Evolutionary conservation across 2,888 invertebrate species (phyloP).

Genomic region (Heliconius cydno): DNA sequence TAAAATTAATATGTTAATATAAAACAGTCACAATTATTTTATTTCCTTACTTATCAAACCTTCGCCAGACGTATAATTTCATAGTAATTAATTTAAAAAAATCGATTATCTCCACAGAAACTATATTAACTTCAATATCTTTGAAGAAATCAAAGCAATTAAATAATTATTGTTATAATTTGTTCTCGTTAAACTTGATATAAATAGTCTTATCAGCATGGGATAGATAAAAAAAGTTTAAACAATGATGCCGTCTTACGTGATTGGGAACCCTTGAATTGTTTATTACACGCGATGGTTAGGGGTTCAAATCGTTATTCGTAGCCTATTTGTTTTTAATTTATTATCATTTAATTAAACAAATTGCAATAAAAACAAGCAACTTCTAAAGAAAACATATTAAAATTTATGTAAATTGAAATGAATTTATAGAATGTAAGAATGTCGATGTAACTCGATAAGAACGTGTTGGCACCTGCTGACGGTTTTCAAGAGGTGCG

Average conservation of each 20-base stretch:
- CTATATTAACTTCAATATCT: constrained; percentile 11
- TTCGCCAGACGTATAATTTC: background rate
- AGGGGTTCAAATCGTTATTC: background rate
- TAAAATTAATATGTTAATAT: background rate
- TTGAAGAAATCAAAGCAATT: constrained; percentile 13
- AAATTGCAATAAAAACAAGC: too few relatives aligned
- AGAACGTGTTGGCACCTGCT: background rate
- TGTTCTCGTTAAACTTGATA: constrained; percentile 14
- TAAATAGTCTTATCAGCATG: constrained; percentile 12
- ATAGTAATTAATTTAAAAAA: background rate
- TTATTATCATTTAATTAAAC: too few relatives aligned
- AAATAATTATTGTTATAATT: constrained; percentile 17
- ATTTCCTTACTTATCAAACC: background rate
- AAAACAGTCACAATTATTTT: background rate
- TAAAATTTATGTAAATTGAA: too few relatives aligned
- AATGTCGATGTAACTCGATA: background rate
- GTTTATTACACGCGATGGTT: constrained; percentile 12
- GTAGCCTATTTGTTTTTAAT: too few relatives aligned
- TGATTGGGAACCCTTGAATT: constrained; percentile 11
- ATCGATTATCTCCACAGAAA: background rate
- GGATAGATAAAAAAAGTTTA: constrained; percentile 16
- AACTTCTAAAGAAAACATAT: too few relatives aligned
- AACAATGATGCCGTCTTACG: constrained; percentile 1
- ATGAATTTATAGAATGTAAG: background rate
- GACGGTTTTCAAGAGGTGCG: background rate